Base-by-base conservation (phyloP, 2,888 invertebrate genomes). In the Phrixothrix hirtus region DNA sequence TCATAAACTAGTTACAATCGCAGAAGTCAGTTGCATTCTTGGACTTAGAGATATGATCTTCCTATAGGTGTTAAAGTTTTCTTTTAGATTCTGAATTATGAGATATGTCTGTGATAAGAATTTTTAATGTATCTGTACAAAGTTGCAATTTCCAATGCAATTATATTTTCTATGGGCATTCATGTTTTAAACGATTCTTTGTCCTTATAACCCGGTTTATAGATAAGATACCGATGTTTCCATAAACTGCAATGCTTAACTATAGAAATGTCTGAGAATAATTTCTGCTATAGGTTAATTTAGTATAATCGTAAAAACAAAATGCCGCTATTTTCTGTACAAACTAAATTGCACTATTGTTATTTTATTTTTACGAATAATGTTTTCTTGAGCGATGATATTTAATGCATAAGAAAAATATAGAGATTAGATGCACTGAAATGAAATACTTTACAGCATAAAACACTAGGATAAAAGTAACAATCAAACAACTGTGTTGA, bases 1-100 rank as follows among this genome's bases (percentile, higher is more conserved):
- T 44, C 58, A 47, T 44, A 66, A 66, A 66, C 66, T 63, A 63
- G 64, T 66, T 61, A 61, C 61, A 57, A 48, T 62, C 55, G 61
- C 61, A 55, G 60, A 56, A 64, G 65, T 61, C 58, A 49, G 61
- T 62, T 58, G 59, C 61, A 59, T 65, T 67, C 61, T 63, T 60
- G 64, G 62, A 65, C 53, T 54, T 34, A 29, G 41, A 45, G 67
- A 68, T 68, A 66, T 32, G 54, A 68, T 69, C 69, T 60, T 38
- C 57, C 53, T 63, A 64, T 65, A 68, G 68, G 66, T 68, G 69
- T 63, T 67, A 64, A 68, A 69, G n/a, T n/a, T 69, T 69, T 66
- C 65, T 49, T 45, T 47, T 31, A 56, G 63, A 65, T 66, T 63
- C 57, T 62, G 58, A 65, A 66, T 65, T 64, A 64, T 64, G 61